phyloP scores from a whole-genome alignment of 1,140 invertebrate genomes.

The Aethina tumida region DNA sequence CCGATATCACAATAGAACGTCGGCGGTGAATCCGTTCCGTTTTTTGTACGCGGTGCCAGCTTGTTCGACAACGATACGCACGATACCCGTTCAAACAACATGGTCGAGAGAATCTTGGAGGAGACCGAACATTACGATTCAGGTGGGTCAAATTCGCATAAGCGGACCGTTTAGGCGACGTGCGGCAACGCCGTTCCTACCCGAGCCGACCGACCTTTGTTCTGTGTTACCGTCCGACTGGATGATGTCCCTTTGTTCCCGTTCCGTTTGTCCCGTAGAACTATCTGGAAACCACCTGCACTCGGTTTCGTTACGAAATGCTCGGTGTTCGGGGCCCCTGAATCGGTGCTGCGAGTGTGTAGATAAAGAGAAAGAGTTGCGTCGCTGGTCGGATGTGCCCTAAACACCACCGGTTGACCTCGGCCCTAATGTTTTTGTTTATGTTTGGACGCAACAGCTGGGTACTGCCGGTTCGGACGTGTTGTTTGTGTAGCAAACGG shows the following conservation, averaged over 20 bases:
- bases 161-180: too few species aligned
- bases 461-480: too few species aligned
- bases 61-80: conserved; percentile 1
- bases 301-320: background rate
- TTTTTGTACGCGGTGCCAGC: conserved; percentile 10
- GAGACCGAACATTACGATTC: conserved; percentile 31
- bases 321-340: background rate
- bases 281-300: too few species aligned
- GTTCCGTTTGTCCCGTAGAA: background rate
- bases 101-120: conserved; percentile 34
- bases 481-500: too few species aligned
- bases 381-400: too few species aligned
- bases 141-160: conserved; percentile 20
- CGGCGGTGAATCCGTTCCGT: conserved; percentile 1
- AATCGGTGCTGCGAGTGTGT: too few species aligned
- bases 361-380: too few species aligned
- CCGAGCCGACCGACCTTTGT: too few species aligned
- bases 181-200: too few species aligned
- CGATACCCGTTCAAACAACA: conserved; percentile 17
- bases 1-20: conserved; percentile 7
- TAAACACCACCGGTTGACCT: too few species aligned
- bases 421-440: too few species aligned
- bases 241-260: background rate
- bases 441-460: too few species aligned
- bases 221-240: background rate